Evolutionary conservation across 2,888 invertebrate genomes (phyloP).

Genomic region (Meloe dianella): DNA sequence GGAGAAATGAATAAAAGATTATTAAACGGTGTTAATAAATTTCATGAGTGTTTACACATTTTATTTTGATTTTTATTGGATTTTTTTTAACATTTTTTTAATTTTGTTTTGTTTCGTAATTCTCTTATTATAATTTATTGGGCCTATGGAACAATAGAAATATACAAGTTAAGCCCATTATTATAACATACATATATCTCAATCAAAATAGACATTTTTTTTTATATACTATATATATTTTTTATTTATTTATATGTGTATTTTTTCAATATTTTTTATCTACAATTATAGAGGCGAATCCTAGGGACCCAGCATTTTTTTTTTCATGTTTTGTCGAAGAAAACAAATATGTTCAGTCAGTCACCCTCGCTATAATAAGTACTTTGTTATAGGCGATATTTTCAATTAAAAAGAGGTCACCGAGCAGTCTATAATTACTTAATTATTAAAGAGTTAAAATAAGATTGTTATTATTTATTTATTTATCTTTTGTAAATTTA

Average conservation of each 20-base stretch:
- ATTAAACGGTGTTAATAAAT: slow-evolving; percentile 22
- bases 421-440: slow-evolving; percentile 41
- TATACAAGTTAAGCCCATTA: slow-evolving; percentile 56
- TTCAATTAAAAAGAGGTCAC: slow-evolving; percentile 43
- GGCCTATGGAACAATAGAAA: slow-evolving; percentile 58
- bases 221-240: slow-evolving; percentile 37
- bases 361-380: slow-evolving; percentile 54
- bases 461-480: slow-evolving; percentile 27
- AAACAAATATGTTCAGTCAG: slow-evolving; percentile 45
- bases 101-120: slow-evolving; percentile 30
- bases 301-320: slow-evolving; percentile 43
- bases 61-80: slow-evolving; percentile 53
- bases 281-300: slow-evolving; percentile 49
- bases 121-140: slow-evolving; percentile 48
- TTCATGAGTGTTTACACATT: slow-evolving; percentile 44
- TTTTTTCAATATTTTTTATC: slow-evolving; percentile 37
- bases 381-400: slow-evolving; percentile 46
- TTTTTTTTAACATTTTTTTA: slow-evolving; percentile 43
- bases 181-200: slow-evolving; percentile 57
- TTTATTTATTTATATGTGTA: slow-evolving; percentile 33
- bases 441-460: slow-evolving; percentile 38
- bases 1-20: slow-evolving; percentile 7
- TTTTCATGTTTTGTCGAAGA: too few species aligned
- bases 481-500: slow-evolving; percentile 17
- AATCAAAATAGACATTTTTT: slow-evolving; percentile 56